Percentiles rank a stretch among this genome's conserved stretches.
Conservation (phyloP, 2,113 vertebrate species). For the Chlamydotis undulata region DNA sequence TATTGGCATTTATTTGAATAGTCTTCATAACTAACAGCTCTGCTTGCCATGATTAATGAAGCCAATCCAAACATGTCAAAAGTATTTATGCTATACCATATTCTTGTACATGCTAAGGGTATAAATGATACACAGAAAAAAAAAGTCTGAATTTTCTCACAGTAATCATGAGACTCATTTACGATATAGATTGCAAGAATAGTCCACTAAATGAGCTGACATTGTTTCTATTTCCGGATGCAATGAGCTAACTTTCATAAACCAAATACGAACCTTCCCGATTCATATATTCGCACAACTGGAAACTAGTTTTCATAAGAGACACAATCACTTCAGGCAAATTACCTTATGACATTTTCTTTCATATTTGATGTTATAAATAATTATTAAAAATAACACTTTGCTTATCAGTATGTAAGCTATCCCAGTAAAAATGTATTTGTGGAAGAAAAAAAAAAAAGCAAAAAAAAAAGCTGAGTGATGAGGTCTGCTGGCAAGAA, state of each 20-base stretch:
- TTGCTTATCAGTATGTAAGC: not conserved
- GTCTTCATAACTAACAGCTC: constrained; percentile 11
- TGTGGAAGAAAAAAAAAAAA: not conserved
- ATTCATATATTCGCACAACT: not conserved
- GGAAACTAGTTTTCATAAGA: not conserved
- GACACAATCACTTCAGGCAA: not conserved
- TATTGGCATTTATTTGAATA: constrained; percentile 6
- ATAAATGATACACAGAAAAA: not conserved
- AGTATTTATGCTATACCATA: not conserved
- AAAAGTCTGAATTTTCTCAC: constrained; percentile 3
- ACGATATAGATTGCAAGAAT: not conserved
- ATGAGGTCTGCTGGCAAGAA: not conserved
- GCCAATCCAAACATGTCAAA: constrained; percentile 25
- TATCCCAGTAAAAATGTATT: not conserved
- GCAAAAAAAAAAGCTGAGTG: not conserved
- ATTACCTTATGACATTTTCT: not conserved
- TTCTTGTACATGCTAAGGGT: not conserved
- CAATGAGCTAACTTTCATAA: not conserved
- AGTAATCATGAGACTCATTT: not conserved
- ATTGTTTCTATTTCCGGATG: not conserved
- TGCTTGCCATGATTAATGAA: not conserved
- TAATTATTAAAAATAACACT: not conserved
- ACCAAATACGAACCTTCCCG: not conserved
- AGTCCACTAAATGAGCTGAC: not conserved
- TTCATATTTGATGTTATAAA: not conserved